A percentile compares a stretch with the other conserved stretches of the same genome.
Conservation (phyloP, 2,113 vertebrate species). For the Stigmatopora nigra region DNA sequence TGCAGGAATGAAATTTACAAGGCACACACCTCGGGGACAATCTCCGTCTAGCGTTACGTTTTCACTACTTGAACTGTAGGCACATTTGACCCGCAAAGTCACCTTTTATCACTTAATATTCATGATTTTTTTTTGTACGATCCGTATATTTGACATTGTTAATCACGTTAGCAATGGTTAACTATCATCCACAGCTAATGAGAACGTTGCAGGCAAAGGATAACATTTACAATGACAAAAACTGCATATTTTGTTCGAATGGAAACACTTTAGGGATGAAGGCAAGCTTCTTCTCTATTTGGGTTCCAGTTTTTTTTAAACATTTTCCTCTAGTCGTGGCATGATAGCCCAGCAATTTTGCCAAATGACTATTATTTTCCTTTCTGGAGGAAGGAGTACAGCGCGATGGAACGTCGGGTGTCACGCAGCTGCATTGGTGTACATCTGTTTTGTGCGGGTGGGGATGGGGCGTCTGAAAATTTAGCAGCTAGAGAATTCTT, state of each 20-base stretch:
- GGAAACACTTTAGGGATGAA: slow-evolving; percentile 47
- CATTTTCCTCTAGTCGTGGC: slow-evolving; percentile 57
- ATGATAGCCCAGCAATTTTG: slow-evolving; percentile 66
- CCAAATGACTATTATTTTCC: slow-evolving; percentile 70
- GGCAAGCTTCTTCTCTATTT: slow-evolving; percentile 47
- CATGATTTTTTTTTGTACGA: background rate
- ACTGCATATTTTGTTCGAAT: slow-evolving; percentile 64
- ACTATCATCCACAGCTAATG: slow-evolving; percentile 26
- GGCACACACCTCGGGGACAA: slow-evolving; percentile 54
- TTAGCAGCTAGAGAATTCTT: slow-evolving; percentile 32
- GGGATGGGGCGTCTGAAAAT: slow-evolving; percentile 11
- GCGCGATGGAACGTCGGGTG: slow-evolving; percentile 55
- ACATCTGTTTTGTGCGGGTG: slow-evolving; percentile 34
- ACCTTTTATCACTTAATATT: slow-evolving; percentile 8
- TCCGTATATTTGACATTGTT: no score
- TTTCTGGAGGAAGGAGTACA: slow-evolving; percentile 69
- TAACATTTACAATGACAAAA: slow-evolving; percentile 64
- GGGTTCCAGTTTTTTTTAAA: slow-evolving; percentile 46
- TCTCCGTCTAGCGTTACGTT: slow-evolving; percentile 34
- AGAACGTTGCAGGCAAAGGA: slow-evolving; percentile 66
- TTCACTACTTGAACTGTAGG: slow-evolving; percentile 20
- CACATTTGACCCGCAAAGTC: slow-evolving; percentile 13
- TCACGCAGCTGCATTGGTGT: slow-evolving; percentile 52
- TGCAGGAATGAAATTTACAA: slow-evolving; percentile 66
- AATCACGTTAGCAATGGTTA: background rate